Percentiles rank a stretch among this genome's conserved stretches.
These are phyloP conservation scores for Odontocolon sp. DNA, from an alignment of 2,888 invertebrate genomes.

Conservation along the genomic window DNA sequence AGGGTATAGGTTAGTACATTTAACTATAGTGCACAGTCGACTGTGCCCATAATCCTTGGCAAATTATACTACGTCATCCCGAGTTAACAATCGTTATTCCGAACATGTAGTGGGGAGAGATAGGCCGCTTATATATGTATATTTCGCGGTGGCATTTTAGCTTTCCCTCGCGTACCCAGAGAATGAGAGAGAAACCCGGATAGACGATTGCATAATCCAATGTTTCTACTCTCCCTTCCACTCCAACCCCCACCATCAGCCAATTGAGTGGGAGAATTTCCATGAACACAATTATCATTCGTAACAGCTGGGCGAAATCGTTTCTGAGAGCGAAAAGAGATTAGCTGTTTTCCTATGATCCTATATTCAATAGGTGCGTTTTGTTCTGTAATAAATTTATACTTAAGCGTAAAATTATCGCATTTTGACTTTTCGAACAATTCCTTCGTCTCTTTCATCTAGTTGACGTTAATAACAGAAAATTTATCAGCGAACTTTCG, in stretches of 20 bases:
- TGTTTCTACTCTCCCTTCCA: conserved; percentile 28
- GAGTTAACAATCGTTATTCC: conserved; percentile 67
- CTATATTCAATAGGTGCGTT: not conserved
- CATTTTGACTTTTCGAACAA: not conserved
- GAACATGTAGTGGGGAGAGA: conserved; percentile 62
- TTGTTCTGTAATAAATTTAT: not conserved
- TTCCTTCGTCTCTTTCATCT: not conserved
- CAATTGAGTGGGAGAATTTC: conserved; percentile 60
- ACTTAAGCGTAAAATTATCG: not conserved
- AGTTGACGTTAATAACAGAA: not conserved
- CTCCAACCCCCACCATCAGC: conserved; percentile 11
- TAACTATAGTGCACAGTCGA: conserved; percentile 27
- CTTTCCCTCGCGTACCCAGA: conserved; percentile 24
- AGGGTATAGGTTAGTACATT: conserved; percentile 1
- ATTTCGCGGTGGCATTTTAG: conserved; percentile 53
- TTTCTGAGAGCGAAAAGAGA: conserved; percentile 62
- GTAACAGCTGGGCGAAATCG: conserved; percentile 63
- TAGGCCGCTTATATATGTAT: conserved; percentile 61
- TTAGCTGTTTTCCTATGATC: conserved; percentile 60
- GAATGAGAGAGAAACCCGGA: not conserved
- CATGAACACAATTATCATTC: conserved; percentile 69
- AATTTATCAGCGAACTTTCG: not conserved
- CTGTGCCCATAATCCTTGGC: conserved; percentile 61
- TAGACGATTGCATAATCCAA: conserved; percentile 66
- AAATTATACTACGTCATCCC: conserved; percentile 65